Percentiles rank a stretch among this genome's conserved stretches.
Conservation (phyloP, 2,797 vertebrate genomes). For the Anolis apletophallus region DNA sequence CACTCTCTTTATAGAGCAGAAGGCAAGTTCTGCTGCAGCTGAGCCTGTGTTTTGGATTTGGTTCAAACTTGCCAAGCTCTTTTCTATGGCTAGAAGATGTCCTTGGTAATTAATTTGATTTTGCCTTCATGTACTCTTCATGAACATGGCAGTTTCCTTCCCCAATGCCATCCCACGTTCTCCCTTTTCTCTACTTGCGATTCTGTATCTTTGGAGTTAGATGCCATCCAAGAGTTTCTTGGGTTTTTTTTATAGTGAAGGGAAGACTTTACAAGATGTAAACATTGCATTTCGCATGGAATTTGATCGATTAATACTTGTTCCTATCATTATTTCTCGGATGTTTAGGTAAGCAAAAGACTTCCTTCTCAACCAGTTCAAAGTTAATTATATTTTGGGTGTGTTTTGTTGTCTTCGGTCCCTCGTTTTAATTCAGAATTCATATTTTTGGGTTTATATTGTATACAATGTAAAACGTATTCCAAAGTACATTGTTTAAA, state of each 20-base stretch:
- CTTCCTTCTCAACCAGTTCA: constrained; percentile 48
- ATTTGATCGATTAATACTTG: constrained; percentile 59
- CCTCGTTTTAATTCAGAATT: constrained; percentile 21
- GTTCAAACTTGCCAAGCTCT: constrained; percentile 83
- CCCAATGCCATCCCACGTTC: constrained; percentile 8
- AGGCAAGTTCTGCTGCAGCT: constrained; percentile 82
- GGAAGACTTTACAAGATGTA: constrained; percentile 65
- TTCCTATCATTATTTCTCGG: constrained; percentile 63
- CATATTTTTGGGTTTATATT: neutral
- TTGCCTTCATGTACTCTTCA: constrained; percentile 48
- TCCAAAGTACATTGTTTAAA: constrained; percentile 27
- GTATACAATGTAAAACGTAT: neutral
- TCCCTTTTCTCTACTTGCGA: constrained; percentile 39
- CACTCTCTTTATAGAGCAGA: constrained; percentile 88
- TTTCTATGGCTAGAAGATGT: constrained; percentile 64
- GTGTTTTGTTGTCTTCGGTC: neutral
- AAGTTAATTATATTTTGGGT: constrained; percentile 55
- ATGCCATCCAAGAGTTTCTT: constrained; percentile 77
- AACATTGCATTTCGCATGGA: constrained; percentile 64
- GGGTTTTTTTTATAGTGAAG: constrained; percentile 65
- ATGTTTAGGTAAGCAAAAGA: constrained; percentile 77
- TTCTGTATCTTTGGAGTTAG: constrained; percentile 73
- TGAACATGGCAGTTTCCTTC: constrained; percentile 54
- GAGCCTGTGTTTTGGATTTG: constrained; percentile 86
- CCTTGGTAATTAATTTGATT: constrained; percentile 76